A percentile compares a stretch with the other conserved stretches of the same genome.
Evolutionary conservation across 2,888 invertebrate species (phyloP).

Genomic region (Phlogophora meticulosa): DNA sequence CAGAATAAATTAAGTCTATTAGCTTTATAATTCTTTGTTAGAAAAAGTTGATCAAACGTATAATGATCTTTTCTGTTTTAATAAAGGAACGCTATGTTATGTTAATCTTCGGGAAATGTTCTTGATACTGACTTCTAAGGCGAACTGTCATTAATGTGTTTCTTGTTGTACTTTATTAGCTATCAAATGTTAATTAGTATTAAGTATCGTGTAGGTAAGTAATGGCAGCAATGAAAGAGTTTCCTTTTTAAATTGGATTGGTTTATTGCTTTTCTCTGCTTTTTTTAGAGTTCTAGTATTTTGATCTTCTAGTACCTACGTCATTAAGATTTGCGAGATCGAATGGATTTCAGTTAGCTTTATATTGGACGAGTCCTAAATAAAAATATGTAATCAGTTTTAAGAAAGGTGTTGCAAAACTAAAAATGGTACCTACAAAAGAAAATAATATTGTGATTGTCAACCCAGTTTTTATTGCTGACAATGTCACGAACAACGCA

Average conservation of each 20-base stretch:
- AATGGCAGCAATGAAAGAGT: neutral
- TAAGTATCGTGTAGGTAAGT: neutral
- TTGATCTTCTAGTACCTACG: neutral
- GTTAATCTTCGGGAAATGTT: slow-evolving; percentile 20
- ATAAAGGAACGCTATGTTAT: slow-evolving; percentile 17
- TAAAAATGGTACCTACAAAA: slow-evolving; percentile 14
- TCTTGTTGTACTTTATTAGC: slow-evolving; percentile 16
- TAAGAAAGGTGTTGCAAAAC: neutral
- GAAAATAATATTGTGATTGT: slow-evolving; percentile 29
- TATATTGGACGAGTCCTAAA: too few species aligned
- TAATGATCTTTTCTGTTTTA: slow-evolving; percentile 17
- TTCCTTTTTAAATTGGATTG: neutral
- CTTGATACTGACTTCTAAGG: slow-evolving; percentile 17
- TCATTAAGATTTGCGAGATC: too few species aligned
- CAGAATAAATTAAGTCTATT: slow-evolving; percentile 42
- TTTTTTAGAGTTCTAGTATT: neutral
- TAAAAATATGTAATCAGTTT: neutral
- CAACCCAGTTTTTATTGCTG: slow-evolving; percentile 28
- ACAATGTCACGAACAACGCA: slow-evolving; percentile 29
- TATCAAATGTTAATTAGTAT: slow-evolving; percentile 16
- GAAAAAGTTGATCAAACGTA: slow-evolving; percentile 27
- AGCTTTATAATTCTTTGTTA: slow-evolving; percentile 41
- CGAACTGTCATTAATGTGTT: neutral
- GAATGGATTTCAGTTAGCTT: too few species aligned
- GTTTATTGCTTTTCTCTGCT: neutral